Conservation (phyloP, 2,113 vertebrate genomes). For the Melanocharis versteri region DNA sequence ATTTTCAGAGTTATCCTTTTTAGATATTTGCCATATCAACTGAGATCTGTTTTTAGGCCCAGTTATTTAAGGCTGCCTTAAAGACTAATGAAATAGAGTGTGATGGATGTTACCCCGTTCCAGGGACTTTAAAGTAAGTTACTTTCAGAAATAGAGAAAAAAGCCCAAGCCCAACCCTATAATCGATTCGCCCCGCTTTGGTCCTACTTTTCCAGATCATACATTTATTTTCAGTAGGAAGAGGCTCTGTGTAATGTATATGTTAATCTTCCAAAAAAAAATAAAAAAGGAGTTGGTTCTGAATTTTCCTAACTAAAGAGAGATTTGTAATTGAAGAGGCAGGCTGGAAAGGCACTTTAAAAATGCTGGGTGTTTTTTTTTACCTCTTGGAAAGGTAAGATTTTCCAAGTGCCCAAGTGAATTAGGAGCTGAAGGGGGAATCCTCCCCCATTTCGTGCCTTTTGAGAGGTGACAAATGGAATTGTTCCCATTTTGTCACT, state of each 20-base stretch:
- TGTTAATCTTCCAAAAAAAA: not conserved
- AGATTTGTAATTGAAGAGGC: not conserved
- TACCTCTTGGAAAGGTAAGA: not conserved
- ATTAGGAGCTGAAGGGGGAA: not conserved
- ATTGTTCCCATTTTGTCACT: constrained; percentile 43
- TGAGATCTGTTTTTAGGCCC: constrained; percentile 27
- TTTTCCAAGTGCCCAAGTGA: not conserved
- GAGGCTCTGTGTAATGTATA: not conserved
- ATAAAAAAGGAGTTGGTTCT: not conserved
- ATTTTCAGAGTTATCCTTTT: constrained; percentile 55
- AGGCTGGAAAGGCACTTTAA: not conserved
- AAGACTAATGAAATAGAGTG: constrained; percentile 42
- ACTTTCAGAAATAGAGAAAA: not conserved
- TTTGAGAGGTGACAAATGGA: not conserved
- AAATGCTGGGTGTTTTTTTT: not conserved
- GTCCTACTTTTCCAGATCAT: not conserved
- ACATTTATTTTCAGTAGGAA: not conserved
- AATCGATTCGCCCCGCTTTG: not conserved
- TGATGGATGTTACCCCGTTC: constrained; percentile 9
- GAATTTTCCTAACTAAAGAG: constrained; percentile 5
- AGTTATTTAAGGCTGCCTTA: constrained; percentile 53
- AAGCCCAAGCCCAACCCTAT: not conserved
- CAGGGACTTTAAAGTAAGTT: constrained; percentile 39
- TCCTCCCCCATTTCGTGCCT: not conserved
- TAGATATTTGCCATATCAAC: constrained; percentile 48